A percentile compares a stretch with the other conserved stretches of the same genome.
Conservation (phyloP, 1,140 invertebrate genomes). For the Caenorhabditis inopinata region DNA sequence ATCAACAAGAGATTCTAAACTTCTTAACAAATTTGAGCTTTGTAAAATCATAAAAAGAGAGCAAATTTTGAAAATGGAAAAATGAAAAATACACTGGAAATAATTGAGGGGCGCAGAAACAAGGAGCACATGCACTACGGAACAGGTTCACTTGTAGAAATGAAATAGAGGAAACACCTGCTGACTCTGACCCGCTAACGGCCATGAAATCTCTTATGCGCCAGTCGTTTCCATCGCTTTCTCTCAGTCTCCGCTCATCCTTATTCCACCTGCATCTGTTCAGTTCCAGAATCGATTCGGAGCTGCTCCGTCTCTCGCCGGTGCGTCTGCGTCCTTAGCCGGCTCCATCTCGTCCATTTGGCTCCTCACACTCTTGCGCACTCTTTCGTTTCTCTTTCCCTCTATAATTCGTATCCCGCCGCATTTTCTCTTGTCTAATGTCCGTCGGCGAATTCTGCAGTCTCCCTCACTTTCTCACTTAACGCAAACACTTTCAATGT, state of each 20-base stretch:
- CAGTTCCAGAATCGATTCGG: conserved; percentile 25
- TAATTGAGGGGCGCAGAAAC: too few relatives aligned
- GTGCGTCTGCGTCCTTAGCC: not conserved
- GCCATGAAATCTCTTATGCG: too few relatives aligned
- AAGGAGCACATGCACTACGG: too few relatives aligned
- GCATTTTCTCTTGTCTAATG: conserved; percentile 29
- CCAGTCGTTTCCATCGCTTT: not conserved
- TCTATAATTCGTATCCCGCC: conserved; percentile 1
- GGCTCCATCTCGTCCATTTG: not conserved
- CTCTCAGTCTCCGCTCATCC: not conserved
- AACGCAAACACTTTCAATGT: not conserved
- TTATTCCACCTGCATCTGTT: conserved; percentile 3
- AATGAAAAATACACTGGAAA: too few relatives aligned
- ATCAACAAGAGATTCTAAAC: too few relatives aligned
- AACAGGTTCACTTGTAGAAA: too few relatives aligned
- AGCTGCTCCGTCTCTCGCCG: not conserved
- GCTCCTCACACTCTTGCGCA: not conserved
- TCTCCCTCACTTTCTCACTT: not conserved
- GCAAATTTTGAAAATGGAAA: too few relatives aligned
- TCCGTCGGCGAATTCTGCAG: not conserved
- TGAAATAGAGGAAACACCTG: too few relatives aligned
- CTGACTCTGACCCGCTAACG: too few relatives aligned
- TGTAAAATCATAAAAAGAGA: too few relatives aligned
- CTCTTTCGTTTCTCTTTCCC: not conserved
- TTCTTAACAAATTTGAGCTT: too few relatives aligned